Percentiles rank a stretch among this genome's conserved stretches.
Evolutionary conservation across 2,888 invertebrate genomes (phyloP).

Genomic region (Matsumyia berberina): DNA sequence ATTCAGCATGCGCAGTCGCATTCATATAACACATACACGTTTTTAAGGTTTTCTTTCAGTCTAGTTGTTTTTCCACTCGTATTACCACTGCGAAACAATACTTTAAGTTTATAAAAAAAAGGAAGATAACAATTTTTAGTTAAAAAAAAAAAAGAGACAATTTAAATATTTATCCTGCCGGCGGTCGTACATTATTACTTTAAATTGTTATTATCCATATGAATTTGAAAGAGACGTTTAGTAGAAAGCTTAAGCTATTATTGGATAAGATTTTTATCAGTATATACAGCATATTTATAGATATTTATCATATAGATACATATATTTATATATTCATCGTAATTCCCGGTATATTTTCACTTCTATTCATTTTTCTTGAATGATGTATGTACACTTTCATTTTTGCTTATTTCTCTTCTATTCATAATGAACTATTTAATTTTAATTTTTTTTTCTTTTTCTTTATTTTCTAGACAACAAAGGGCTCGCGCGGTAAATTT

Average conservation of each 20-base stretch:
- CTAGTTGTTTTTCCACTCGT: constrained; percentile 29
- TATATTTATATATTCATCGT: constrained; percentile 23
- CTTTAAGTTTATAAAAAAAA: constrained; percentile 9
- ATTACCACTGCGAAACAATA: too few species aligned
- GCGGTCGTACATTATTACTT: not conserved
- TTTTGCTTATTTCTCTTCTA: constrained; percentile 7
- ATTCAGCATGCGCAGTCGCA: constrained; percentile 12
- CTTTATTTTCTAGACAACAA: constrained; percentile 1
- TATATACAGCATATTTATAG: constrained; percentile 54
- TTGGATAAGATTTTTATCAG: constrained; percentile 34
- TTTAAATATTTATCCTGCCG: constrained; percentile 20
- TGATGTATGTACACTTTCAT: constrained; percentile 53
- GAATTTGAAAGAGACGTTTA: constrained; percentile 6
- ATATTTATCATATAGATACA: too few species aligned
- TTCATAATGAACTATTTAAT: constrained; percentile 22
- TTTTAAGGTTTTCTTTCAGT: constrained; percentile 40
- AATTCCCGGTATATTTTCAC: constrained; percentile 59
- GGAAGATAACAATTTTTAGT: not conserved
- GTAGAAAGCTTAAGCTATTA: constrained; percentile 53
- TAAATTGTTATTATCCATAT: constrained; percentile 15
- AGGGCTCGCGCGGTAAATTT: not conserved
- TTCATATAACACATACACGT: constrained; percentile 7
- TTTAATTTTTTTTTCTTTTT: not conserved
- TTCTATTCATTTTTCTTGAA: constrained; percentile 23
- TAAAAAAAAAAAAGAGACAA: constrained; percentile 1